Evolutionary conservation across 1,140 invertebrate species (phyloP).

Genomic region (Bombus superbus): DNA sequence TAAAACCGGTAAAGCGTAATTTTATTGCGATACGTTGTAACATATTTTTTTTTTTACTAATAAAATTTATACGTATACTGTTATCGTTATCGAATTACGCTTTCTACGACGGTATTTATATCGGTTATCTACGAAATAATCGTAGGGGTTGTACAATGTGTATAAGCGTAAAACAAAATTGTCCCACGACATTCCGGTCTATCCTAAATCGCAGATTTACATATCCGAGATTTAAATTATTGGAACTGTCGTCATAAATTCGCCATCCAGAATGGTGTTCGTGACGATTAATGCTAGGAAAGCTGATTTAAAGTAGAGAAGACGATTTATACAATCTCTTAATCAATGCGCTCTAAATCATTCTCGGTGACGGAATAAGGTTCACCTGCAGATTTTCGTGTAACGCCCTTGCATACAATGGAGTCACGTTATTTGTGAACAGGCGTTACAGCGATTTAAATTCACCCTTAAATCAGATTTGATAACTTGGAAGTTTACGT

Average conservation of each 20-base stretch:
- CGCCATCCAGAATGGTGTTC: neutral
- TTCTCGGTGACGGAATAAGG: slow-evolving; percentile 47
- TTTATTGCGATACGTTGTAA: no score
- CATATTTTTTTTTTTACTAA: no score
- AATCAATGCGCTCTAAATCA: slow-evolving; percentile 61
- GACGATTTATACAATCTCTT: slow-evolving; percentile 50
- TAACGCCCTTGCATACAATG: slow-evolving; percentile 28
- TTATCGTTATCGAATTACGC: no score
- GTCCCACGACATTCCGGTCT: neutral
- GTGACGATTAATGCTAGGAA: slow-evolving; percentile 13
- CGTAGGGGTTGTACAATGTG: neutral
- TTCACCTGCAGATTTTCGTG: slow-evolving; percentile 29
- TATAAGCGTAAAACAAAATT: neutral
- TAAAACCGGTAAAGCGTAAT: no score
- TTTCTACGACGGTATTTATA: neutral
- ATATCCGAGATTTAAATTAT: neutral
- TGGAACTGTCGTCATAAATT: neutral
- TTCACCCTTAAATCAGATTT: slow-evolving; percentile 41
- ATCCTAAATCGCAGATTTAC: neutral
- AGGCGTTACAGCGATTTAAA: neutral
- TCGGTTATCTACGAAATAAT: neutral
- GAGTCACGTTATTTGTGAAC: slow-evolving; percentile 39
- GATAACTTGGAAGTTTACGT: neutral
- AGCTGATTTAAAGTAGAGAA: slow-evolving; percentile 24
- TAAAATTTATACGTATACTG: no score